Percentiles rank a stretch among this genome's conserved stretches.
Conservation (phyloP, 2,888 invertebrate genomes). For the Hermodice carunculata region DNA sequence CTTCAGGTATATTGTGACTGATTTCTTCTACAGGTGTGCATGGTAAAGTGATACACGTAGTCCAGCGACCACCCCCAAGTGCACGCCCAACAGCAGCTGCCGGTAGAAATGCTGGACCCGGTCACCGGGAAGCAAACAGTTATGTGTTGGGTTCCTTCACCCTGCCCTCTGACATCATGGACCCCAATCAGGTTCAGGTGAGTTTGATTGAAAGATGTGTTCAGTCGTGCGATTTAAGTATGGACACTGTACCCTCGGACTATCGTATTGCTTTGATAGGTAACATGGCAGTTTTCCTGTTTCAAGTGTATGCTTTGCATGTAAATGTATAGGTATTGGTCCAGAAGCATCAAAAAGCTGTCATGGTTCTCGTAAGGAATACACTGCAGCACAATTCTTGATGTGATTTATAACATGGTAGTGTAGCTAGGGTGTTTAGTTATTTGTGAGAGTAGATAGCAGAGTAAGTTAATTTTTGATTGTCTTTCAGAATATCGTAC, state of each 20-base stretch:
- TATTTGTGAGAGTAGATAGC: too few species aligned
- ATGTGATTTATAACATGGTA: too few species aligned
- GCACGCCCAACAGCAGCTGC: conserved; percentile 15
- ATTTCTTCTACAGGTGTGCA: conserved; percentile 79
- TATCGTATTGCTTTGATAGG: too few species aligned
- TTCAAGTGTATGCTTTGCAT: too few species aligned
- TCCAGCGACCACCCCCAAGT: conserved; percentile 85
- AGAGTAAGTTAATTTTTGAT: too few species aligned
- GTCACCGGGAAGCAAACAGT: conserved; percentile 70
- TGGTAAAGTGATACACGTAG: conserved; percentile 93
- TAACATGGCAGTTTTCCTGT: too few species aligned
- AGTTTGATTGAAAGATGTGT: background rate
- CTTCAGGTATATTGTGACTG: too few species aligned
- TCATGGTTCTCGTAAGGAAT: background rate
- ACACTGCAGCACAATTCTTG: too few species aligned
- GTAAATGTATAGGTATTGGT: too few species aligned
- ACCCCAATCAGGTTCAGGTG: conserved; percentile 66
- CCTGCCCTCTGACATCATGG: conserved; percentile 64
- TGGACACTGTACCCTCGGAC: too few species aligned
- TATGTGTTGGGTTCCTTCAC: conserved; percentile 67
- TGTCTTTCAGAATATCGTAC: conserved; percentile 64
- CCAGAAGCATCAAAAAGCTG: background rate
- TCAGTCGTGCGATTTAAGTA: too few species aligned
- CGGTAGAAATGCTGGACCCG: conserved; percentile 76
- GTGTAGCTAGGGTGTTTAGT: too few species aligned